Base-by-base conservation (phyloP, 1,140 invertebrate genomes). In the Hesperophylax magnus region DNA sequence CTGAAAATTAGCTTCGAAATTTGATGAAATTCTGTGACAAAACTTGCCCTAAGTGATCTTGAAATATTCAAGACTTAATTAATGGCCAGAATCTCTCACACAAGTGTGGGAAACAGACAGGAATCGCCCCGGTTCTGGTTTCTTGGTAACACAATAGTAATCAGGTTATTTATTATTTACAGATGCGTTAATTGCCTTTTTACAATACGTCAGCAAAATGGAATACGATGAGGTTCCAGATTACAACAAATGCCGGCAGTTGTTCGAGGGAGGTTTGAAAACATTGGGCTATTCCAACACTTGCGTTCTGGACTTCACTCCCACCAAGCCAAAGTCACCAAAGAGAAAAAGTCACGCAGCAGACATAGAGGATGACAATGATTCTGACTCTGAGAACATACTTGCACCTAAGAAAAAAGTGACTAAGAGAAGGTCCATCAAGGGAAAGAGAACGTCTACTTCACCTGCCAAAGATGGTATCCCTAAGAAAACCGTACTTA, bases 151-250 rank as follows among this genome's bases (percentile, higher is more conserved):
- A 39, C 34, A 14, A 11, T 47, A 11, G 2, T 47, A 47, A 20
- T 58, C 18, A 9, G 6, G 56, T 58, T 22, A 58, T n/a, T 69
- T 69, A 31, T 58, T 84, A 34, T 61, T 84, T 89, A 84, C 88
- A 93, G 92, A 89, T 77, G 88, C 91, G 9, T 85, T 96, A 17
- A 88, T 90, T 53, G 91, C 94, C 56, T 96, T 92, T 86, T 90
- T 97, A 80, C 92, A 93, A 75, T 94, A 95, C 86, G 92, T 97
- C 0, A 89, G 91, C 47, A 91, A 92, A 58, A 82, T 97, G 84
- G 89, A 92, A 63, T 94, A 95, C 86, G 92, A 95, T 82, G 92
- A 94, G 61, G 88, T 88, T 60, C 95, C 96, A 0, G 92, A 97
- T 85, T 97, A 97, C 86, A 88, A 92, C n/a, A 92, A 92, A 81